Percentiles rank a stretch among this genome's conserved stretches.
phyloP scores from a whole-genome alignment of 2,797 vertebrate species.

The Triplophysa yarkandensis region DNA sequence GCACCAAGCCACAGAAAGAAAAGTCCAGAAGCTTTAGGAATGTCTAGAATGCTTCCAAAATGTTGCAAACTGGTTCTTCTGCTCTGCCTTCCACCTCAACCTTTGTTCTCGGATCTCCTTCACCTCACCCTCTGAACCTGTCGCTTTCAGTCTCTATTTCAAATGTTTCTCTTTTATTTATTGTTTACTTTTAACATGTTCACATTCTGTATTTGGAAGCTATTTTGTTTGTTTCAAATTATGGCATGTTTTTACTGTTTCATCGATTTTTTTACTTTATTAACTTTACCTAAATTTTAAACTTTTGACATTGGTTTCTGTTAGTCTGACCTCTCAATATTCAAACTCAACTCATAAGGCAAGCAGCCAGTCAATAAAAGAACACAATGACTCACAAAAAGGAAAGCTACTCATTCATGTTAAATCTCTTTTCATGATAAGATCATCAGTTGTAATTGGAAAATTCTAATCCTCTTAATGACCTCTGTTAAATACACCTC shows the following conservation, averaged over 20 bases:
- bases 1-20: background rate
- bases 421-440: background rate
- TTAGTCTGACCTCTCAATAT: background rate
- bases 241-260: background rate
- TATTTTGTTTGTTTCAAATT: background rate
- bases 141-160: constrained; percentile 5
- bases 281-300: background rate
- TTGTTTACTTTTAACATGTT: no score
- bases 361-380: background rate
- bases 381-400: background rate
- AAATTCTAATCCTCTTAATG: background rate
- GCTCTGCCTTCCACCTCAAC: constrained; percentile 25
- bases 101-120: constrained; percentile 15
- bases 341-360: background rate
- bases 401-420: background rate
- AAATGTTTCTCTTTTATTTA: background rate
- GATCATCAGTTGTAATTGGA: background rate
- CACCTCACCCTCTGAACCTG: constrained; percentile 28
- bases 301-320: background rate
- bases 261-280: background rate
- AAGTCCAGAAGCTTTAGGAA: constrained; percentile 20
- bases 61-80: constrained; percentile 42
- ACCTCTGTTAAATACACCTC: background rate
- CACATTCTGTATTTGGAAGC: background rate
- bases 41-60: constrained; percentile 27